These are phyloP conservation scores for Achatina immaculata DNA, from an alignment of 1,140 invertebrate genomes.

Conservation along the genomic window DNA sequence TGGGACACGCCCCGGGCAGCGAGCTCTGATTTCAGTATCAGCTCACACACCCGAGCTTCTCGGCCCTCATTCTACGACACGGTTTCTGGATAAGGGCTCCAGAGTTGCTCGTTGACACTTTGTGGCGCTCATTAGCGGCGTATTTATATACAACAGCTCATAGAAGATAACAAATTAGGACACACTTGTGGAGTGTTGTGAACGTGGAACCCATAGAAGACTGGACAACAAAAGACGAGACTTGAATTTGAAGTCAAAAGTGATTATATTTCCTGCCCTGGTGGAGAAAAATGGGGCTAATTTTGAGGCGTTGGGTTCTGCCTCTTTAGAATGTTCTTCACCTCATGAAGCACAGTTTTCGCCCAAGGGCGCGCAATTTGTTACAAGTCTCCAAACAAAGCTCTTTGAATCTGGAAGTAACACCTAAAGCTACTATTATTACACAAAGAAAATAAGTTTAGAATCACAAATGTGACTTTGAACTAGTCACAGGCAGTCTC, in stretches of 20 bases:
- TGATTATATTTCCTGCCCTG: not conserved
- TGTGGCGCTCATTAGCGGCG: not conserved
- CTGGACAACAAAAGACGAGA: not conserved
- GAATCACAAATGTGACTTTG: no score
- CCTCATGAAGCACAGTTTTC: not conserved
- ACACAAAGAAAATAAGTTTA: no score
- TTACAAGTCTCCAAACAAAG: not conserved
- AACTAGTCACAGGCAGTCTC: no score
- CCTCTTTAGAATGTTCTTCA: not conserved
- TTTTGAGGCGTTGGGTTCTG: not conserved
- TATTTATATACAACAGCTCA: not conserved
- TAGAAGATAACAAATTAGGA: not conserved
- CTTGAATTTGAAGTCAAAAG: not conserved
- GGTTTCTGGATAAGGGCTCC: not conserved
- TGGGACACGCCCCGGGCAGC: not conserved
- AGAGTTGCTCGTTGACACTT: not conserved
- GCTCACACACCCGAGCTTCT: not conserved
- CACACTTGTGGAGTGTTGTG: not conserved
- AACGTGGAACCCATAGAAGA: not conserved
- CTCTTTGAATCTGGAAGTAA: no score
- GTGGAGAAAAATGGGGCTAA: not conserved
- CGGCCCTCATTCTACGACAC: not conserved
- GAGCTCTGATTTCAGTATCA: not conserved
- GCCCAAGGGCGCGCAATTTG: not conserved
- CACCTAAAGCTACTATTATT: no score